phyloP scores from a whole-genome alignment of 2,113 vertebrate species.

The Bubalus kerabau region DNA sequence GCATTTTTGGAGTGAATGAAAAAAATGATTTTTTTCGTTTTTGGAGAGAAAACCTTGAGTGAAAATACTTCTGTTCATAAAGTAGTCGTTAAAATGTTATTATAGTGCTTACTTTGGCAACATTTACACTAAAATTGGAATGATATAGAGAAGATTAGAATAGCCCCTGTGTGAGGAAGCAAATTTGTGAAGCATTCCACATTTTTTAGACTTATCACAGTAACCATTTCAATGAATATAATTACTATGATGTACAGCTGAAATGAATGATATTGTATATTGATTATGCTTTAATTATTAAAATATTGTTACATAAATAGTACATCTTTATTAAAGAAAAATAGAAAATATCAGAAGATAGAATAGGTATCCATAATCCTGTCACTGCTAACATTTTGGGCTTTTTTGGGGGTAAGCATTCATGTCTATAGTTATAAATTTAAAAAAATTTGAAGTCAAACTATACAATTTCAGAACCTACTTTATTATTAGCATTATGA shows the following conservation, averaged over 20 bases:
- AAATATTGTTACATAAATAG: background rate
- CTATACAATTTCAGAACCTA: background rate
- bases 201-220: background rate
- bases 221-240: background rate
- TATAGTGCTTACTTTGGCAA: background rate
- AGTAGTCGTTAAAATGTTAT: background rate
- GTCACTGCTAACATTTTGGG: background rate
- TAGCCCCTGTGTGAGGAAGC: background rate
- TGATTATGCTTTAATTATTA: background rate
- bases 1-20: no score
- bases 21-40: conserved; percentile 18
- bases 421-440: background rate
- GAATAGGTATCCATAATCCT: background rate
- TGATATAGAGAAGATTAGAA: background rate
- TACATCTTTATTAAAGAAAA: conserved; percentile 12
- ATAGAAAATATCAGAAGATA: background rate
- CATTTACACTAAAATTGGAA: background rate
- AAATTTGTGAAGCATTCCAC: background rate
- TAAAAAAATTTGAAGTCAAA: background rate
- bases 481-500: background rate
- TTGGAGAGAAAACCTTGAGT: background rate
- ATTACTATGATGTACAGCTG: background rate
- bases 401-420: background rate
- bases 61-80: background rate
- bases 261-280: background rate